Evolutionary conservation across 2,888 invertebrate genomes (phyloP).

Genomic region (Dorcus parallelipipedus): DNA sequence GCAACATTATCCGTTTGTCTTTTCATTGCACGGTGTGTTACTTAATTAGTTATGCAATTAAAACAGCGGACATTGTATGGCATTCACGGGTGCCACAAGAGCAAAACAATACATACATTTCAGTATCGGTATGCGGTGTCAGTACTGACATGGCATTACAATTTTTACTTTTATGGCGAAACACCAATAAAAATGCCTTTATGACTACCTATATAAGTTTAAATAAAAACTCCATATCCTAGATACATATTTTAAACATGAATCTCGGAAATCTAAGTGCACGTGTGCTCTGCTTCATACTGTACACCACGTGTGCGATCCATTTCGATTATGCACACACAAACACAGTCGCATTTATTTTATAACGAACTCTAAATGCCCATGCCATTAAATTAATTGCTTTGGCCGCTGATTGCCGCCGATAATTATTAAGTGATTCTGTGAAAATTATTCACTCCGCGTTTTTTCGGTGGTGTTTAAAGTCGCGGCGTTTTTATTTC

Average conservation of each 20-base stretch:
- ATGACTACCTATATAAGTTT: conserved; percentile 30
- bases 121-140: conserved; percentile 28
- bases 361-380: not conserved
- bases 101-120: conserved; percentile 25
- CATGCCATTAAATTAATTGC: not conserved
- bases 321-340: not conserved
- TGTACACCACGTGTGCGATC: conserved; percentile 10
- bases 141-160: conserved; percentile 29
- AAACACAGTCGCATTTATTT: not conserved
- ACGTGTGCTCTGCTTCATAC: conserved; percentile 9
- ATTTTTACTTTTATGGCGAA: conserved; percentile 35
- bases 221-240: conserved; percentile 29
- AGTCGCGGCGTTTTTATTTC: not conserved
- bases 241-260: conserved; percentile 33
- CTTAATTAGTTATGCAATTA: too few species aligned
- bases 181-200: conserved; percentile 34
- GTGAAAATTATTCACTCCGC: not conserved
- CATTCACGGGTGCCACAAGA: not conserved
- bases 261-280: conserved; percentile 23
- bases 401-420: not conserved
- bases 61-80: too few species aligned
- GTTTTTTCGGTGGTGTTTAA: not conserved
- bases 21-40: too few species aligned
- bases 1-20: too few species aligned
- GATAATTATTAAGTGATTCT: not conserved